Base-by-base conservation (phyloP, 92 coral and sea anemone species). In the Metridium senile region DNA sequence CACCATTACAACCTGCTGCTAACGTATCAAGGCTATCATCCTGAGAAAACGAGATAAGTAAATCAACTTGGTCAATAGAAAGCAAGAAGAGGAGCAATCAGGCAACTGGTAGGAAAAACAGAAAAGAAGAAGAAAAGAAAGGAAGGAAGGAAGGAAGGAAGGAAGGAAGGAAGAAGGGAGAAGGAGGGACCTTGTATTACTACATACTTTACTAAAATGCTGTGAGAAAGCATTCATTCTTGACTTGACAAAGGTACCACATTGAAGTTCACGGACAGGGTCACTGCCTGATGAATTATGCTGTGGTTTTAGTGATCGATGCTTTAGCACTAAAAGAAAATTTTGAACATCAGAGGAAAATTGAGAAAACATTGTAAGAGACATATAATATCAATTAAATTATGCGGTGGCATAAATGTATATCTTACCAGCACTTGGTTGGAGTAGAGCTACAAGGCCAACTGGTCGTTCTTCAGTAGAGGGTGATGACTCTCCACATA, bases 401-500 rank as follows among this genome's bases (percentile, higher is more conserved):
- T n/a, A n/a, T n/a, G n/a, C n/a, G n/a, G n/a, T n/a, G n/a, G n/a
- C n/a, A n/a, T 39, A 39, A 39, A 4, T 39, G 13, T 4, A 6
- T 54, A 54, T 3, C 70, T 75, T 39, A 96, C 99, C 99, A 79
- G 97, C 84, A 68, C 90, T 91, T 3, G 97, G 87, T 59, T 96
- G 99, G 33, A 96, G 74, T 46, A 96, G 76, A 16, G 86, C 89
- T 19, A 96, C 99, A 19, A 87, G 81, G 0, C 99, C 99, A 29
- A 96, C 89, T 32, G 99, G 98, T 25, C 89, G 84, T 11, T 73
- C 89, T 58, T 93, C 99, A 19, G 94, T 93, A 6, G 97, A 96
- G 27, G 93, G 82, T 0, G 95, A 86, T 31, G 94, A 76, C 75
- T 96, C 93, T 0, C 98, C 93, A 76, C 99, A 96, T 20, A 96